Conservation (phyloP, 2,888 invertebrate species). For the Sminthurinus aureus region DNA sequence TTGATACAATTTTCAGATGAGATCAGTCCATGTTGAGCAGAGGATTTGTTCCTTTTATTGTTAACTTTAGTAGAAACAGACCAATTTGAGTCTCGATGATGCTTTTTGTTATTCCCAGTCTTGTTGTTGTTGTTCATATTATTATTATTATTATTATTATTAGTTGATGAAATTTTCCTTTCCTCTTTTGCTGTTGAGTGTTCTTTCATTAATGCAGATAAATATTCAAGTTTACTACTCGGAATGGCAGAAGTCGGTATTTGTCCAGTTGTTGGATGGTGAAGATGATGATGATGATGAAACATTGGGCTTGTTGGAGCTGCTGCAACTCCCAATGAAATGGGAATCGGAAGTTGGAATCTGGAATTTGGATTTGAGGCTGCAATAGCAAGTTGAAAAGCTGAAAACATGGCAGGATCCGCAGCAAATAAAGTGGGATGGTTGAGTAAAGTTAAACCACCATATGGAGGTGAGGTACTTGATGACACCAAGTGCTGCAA, state of each 20-base stretch:
- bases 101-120: slow-evolving; percentile 42
- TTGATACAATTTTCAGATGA: slow-evolving; percentile 53
- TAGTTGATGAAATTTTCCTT: slow-evolving; percentile 31
- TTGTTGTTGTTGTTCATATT: slow-evolving; percentile 18
- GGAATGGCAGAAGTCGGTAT: slow-evolving; percentile 39
- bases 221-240: slow-evolving; percentile 52
- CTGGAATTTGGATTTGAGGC: slow-evolving; percentile 52
- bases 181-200: slow-evolving; percentile 45
- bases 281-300: slow-evolving; percentile 19
- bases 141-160: slow-evolving; percentile 5
- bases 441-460: slow-evolving; percentile 51
- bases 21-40: slow-evolving; percentile 28
- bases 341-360: slow-evolving; percentile 57
- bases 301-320: slow-evolving; percentile 27
- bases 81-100: slow-evolving; percentile 46
- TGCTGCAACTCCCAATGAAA: slow-evolving; percentile 50
- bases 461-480: slow-evolving; percentile 51
- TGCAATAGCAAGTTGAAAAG: slow-evolving; percentile 56
- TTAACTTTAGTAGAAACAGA: slow-evolving; percentile 46
- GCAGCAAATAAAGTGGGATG: slow-evolving; percentile 51
- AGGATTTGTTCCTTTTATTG: slow-evolving; percentile 45
- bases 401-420: slow-evolving; percentile 55
- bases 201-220: slow-evolving; percentile 55
- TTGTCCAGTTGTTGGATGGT: slow-evolving; percentile 26
- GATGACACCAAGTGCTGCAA: slow-evolving; percentile 58